Evolutionary conservation across 2,888 invertebrate species (phyloP).

Genomic region (Pseudococcus jackbeardsleyi): DNA sequence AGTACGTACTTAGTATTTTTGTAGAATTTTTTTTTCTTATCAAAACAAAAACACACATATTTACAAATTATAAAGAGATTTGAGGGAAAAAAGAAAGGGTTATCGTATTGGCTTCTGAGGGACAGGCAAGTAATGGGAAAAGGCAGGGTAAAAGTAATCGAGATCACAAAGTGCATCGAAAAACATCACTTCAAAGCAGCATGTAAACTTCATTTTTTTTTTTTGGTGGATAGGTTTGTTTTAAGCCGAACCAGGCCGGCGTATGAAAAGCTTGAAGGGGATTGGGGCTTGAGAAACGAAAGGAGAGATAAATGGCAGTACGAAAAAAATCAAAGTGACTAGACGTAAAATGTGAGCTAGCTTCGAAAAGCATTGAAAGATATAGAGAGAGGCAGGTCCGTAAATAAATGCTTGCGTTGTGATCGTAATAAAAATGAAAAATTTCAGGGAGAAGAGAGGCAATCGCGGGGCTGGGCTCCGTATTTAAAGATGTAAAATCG

Average conservation of each 20-base stretch:
- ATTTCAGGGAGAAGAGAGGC: not conserved
- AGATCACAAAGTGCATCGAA: constrained; percentile 8
- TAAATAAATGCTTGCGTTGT: constrained; percentile 30
- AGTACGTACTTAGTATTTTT: not conserved
- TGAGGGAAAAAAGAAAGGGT: not conserved
- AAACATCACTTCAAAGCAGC: not conserved
- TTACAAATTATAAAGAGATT: not conserved
- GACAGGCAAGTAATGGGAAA: not conserved
- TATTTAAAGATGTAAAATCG: constrained; percentile 1
- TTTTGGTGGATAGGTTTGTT: not conserved
- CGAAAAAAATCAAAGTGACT: constrained; percentile 58
- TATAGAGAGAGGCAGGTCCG: not conserved
- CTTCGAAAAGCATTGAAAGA: constrained; percentile 40
- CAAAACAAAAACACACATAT: constrained; percentile 9
- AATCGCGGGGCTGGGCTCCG: not conserved
- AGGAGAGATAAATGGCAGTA: constrained; percentile 57
- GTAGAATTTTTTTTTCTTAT: not conserved
- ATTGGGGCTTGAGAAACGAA: not conserved
- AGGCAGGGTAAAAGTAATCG: not conserved
- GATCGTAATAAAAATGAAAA: constrained; percentile 29
- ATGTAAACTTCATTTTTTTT: not conserved
- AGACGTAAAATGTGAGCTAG: constrained; percentile 62
- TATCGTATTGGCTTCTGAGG: not conserved
- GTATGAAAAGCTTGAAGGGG: not conserved
- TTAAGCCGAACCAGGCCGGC: not conserved